Percentiles rank a stretch among this genome's conserved stretches.
phyloP scores from a whole-genome alignment of 2,113 vertebrate species.

The Brachionichthys hirsutus region DNA sequence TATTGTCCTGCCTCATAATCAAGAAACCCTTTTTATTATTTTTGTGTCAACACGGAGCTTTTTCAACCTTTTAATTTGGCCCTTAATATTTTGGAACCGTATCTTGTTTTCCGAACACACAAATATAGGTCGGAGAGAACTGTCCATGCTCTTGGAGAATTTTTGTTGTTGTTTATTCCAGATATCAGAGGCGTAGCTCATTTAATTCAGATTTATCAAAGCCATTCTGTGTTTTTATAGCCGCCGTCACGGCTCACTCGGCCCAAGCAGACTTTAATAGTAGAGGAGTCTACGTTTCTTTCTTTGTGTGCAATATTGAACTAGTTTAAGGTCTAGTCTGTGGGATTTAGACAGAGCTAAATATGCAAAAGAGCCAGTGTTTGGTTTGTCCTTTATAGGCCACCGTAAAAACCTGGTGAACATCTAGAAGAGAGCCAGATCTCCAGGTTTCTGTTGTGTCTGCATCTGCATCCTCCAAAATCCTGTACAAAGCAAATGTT shows the following conservation, averaged over 20 bases:
- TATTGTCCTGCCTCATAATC: constrained; percentile 33
- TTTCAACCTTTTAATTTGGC: constrained; percentile 18
- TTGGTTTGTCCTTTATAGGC: too few relatives aligned
- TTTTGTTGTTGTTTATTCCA: background rate
- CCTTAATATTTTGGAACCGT: constrained; percentile 7
- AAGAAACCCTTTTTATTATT: constrained; percentile 23
- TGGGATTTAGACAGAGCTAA: too few relatives aligned
- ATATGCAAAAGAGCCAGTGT: too few relatives aligned
- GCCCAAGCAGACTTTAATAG: too few relatives aligned
- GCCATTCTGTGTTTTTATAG: background rate
- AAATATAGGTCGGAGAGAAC: background rate
- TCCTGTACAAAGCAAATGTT: too few relatives aligned
- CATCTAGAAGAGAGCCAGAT: too few relatives aligned
- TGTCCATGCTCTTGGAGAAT: background rate
- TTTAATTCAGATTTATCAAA: background rate
- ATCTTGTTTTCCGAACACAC: background rate
- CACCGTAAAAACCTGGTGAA: too few relatives aligned
- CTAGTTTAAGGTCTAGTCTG: too few relatives aligned
- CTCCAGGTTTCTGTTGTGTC: too few relatives aligned
- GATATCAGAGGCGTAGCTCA: background rate
- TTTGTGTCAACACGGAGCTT: constrained; percentile 22
- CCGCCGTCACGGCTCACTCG: background rate
- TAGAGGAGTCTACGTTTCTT: too few relatives aligned
- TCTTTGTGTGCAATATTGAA: too few relatives aligned
- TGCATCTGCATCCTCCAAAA: too few relatives aligned